Evolutionary conservation across 1,140 invertebrate genomes (phyloP).

Genomic region (Apocrypta bakeri): DNA sequence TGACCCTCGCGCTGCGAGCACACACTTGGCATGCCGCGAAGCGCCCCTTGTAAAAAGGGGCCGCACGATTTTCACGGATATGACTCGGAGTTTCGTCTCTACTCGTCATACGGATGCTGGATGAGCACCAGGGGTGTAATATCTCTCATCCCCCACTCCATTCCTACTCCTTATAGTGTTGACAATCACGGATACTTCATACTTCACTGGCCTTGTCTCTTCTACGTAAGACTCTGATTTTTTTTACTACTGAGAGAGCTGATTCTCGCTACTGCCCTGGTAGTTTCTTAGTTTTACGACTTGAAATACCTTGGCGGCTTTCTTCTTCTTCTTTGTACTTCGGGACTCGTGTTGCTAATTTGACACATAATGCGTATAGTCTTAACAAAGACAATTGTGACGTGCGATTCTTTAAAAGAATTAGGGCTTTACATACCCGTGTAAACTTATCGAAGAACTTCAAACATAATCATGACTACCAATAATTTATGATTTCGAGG

Average conservation of each 20-base stretch:
- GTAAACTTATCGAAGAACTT: too few species aligned
- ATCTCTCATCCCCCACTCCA: too few species aligned
- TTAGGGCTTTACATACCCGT: too few species aligned
- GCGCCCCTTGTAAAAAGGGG: conserved; percentile 17
- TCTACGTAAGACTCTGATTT: neutral
- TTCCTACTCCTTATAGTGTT: too few species aligned
- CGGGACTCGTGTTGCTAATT: neutral
- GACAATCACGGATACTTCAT: conserved; percentile 30
- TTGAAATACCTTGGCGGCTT: neutral
- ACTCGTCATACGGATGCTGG: neutral
- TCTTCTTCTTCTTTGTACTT: neutral
- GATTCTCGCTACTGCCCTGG: neutral
- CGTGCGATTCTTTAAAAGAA: too few species aligned
- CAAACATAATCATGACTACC: too few species aligned
- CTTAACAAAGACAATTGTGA: too few species aligned
- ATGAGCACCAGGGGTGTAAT: neutral
- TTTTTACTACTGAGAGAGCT: neutral
- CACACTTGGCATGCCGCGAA: neutral
- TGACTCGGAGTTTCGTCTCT: neutral
- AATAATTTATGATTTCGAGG: too few species aligned
- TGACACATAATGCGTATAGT: too few species aligned
- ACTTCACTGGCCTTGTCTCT: neutral
- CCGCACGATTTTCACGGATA: conserved; percentile 15
- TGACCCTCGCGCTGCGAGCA: conserved; percentile 45
- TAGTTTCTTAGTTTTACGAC: neutral